Conservation (phyloP, 2,113 vertebrate genomes). For the mouse (Mus musculus) region DNA sequence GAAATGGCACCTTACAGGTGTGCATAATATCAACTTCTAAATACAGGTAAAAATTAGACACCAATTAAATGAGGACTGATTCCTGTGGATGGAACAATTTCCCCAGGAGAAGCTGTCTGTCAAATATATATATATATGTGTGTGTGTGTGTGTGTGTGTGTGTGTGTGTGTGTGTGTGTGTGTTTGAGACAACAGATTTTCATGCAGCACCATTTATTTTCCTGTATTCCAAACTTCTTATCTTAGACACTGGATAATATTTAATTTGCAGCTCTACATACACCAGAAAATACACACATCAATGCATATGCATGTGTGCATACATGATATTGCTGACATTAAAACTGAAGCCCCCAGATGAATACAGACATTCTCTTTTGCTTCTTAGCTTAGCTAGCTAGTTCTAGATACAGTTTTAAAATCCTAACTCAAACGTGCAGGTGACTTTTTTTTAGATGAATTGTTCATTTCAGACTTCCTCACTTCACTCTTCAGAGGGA, state of each 20-base stretch:
- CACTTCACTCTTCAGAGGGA: not conserved
- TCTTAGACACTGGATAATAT: constrained; percentile 11
- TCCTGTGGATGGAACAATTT: constrained; percentile 58
- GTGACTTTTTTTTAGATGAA: constrained; percentile 38
- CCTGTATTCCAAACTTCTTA: constrained; percentile 66
- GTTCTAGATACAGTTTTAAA: constrained; percentile 35
- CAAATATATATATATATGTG: constrained; percentile 41
- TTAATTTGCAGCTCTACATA: constrained; percentile 44
- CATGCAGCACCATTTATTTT: constrained; percentile 62
- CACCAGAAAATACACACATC: not conserved
- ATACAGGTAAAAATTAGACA: constrained; percentile 71
- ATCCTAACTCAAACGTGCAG: not conserved
- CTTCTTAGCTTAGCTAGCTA: not conserved
- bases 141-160: too few relatives aligned
- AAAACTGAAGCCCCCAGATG: not conserved
- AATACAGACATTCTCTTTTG: constrained; percentile 22
- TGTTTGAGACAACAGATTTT: constrained; percentile 62
- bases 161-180: too few relatives aligned
- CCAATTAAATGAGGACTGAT: constrained; percentile 76
- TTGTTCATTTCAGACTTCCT: constrained; percentile 49
- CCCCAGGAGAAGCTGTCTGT: constrained; percentile 66
- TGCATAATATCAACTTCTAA: constrained; percentile 68
- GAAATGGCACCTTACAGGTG: constrained; percentile 64
- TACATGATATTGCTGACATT: not conserved
- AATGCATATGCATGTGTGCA: accelerated